Evolutionary conservation across 1,140 invertebrate species (phyloP).

Genomic region (Drosophila tsacasi): DNA sequence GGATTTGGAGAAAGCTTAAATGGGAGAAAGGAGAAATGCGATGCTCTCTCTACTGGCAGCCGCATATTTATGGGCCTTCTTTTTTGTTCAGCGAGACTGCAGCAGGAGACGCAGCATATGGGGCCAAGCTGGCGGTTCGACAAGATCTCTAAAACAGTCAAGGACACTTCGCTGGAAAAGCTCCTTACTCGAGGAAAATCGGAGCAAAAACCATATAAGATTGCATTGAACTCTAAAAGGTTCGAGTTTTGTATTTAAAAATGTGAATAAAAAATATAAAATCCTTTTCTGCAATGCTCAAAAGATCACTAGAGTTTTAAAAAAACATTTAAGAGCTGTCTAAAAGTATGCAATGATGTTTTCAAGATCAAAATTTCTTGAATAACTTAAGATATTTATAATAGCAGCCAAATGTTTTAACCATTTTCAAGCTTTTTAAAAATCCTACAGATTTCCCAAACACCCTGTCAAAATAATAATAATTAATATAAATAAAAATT

Average conservation of each 20-base stretch:
- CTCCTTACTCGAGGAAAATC: neutral
- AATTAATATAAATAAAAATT: neutral
- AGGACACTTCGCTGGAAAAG: slow-evolving; percentile 23
- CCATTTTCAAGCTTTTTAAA: too few relatives aligned
- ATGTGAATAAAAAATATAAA: neutral
- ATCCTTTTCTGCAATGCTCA: fast-evolving
- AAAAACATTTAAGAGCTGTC: neutral
- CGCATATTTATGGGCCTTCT: slow-evolving; percentile 71
- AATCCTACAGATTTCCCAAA: too few relatives aligned
- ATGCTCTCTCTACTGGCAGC: slow-evolving; percentile 61
- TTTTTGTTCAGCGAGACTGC: slow-evolving; percentile 19
- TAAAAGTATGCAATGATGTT: too few relatives aligned
- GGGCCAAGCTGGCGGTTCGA: slow-evolving; percentile 28
- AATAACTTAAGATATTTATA: too few relatives aligned
- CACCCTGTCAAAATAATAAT: too few relatives aligned
- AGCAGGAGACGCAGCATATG: slow-evolving; percentile 41
- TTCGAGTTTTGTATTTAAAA: neutral
- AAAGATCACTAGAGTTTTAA: neutral
- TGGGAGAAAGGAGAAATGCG: slow-evolving; percentile 43
- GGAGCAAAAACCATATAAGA: neutral
- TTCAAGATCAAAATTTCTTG: too few relatives aligned
- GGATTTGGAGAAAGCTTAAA: slow-evolving; percentile 29
- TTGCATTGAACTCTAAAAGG: too few relatives aligned
- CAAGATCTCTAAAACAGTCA: slow-evolving; percentile 35
- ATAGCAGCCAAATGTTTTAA: too few relatives aligned